These are phyloP conservation scores for Pelochelys cantorii DNA, from an alignment of 2,797 vertebrate species.

Conservation along the genomic window DNA sequence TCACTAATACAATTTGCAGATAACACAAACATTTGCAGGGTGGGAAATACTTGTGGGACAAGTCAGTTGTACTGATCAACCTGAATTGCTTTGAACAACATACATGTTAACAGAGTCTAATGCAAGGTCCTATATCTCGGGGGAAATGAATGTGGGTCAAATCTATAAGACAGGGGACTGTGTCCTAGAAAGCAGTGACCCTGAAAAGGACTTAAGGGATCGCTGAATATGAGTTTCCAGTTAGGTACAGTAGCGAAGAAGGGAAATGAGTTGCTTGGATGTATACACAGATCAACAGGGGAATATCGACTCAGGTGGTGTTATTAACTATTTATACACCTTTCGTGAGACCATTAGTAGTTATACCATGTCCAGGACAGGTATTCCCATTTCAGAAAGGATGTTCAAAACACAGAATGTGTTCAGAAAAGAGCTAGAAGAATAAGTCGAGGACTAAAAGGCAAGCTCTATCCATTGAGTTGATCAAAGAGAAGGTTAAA, in stretches of 20 bases:
- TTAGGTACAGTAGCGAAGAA: background rate
- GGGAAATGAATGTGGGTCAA: background rate
- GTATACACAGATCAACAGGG: rapidly evolving
- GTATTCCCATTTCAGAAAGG: background rate
- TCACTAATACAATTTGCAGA: background rate
- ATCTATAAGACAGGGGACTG: background rate
- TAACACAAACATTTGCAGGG: background rate
- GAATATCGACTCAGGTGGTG: background rate
- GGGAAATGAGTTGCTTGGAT: background rate
- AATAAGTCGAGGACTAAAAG: background rate
- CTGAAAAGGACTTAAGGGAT: no score
- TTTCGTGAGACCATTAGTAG: background rate
- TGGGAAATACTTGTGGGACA: background rate
- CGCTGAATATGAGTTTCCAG: rapidly evolving
- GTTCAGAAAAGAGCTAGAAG: background rate
- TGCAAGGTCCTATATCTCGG: background rate
- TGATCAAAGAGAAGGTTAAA: constrained; percentile 5
- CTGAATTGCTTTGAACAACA: background rate
- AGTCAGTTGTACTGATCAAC: background rate
- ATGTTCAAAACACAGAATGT: background rate
- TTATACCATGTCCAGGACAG: background rate
- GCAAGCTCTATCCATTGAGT: background rate
- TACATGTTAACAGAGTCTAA: background rate
- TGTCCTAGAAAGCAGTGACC: background rate
- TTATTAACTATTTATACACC: background rate